phyloP scores from a whole-genome alignment of 2,113 vertebrate species.

The Dromas ardeola region DNA sequence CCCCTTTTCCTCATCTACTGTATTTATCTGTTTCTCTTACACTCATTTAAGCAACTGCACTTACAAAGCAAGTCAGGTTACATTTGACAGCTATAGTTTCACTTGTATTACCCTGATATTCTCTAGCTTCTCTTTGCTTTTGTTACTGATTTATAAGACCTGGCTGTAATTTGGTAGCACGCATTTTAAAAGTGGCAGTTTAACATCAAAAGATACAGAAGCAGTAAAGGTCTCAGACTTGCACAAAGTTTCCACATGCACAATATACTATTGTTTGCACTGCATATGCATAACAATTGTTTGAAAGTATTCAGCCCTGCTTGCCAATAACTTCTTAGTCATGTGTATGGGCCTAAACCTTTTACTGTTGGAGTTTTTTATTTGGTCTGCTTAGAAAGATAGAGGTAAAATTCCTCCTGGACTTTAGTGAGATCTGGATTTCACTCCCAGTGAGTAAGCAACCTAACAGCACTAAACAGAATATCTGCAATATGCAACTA shows the following conservation, averaged over 20 bases:
- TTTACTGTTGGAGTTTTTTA: neutral
- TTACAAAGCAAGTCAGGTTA: conserved; percentile 13
- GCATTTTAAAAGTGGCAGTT: conserved; percentile 26
- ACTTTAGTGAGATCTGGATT: neutral
- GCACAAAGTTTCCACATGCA: neutral
- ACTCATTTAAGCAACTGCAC: neutral
- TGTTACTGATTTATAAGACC: conserved; percentile 23
- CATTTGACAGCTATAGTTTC: neutral
- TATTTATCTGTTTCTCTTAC: conserved; percentile 11
- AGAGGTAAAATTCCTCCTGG: neutral
- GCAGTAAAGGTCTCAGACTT: neutral
- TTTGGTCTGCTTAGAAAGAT: neutral
- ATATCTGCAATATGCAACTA: neutral
- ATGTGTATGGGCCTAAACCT: neutral
- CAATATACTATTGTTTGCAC: conserved; percentile 9
- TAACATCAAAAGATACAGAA: conserved; percentile 32
- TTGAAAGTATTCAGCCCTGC: neutral
- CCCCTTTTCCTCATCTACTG: neutral
- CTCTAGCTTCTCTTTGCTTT: neutral
- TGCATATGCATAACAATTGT: conserved; percentile 24
- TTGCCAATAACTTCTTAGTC: neutral
- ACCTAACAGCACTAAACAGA: neutral
- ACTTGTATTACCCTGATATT: neutral
- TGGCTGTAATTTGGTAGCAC: conserved; percentile 21
- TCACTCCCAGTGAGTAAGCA: neutral